Percentiles rank a stretch among this genome's conserved stretches.
phyloP scores from a whole-genome alignment of 2,888 invertebrate genomes.

The Yponomeuta evonymella region DNA sequence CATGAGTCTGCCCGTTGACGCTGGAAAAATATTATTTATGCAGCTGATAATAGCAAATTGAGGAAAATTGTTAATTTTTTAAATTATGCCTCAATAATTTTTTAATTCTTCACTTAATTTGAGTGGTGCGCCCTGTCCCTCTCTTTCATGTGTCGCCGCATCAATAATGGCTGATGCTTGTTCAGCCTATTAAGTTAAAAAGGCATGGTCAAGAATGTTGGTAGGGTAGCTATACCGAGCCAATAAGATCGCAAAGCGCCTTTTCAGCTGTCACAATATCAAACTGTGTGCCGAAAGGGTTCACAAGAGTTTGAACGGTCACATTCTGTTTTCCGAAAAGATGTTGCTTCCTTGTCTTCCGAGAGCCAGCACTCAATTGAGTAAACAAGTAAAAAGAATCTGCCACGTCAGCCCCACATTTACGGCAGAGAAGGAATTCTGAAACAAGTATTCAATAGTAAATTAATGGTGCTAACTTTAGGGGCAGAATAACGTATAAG shows the following conservation, averaged over 20 bases:
- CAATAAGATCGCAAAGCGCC: slow-evolving; percentile 72
- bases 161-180: too few species aligned
- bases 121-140: too few species aligned
- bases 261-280: slow-evolving; percentile 69
- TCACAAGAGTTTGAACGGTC: slow-evolving; percentile 72
- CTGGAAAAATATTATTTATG: slow-evolving; percentile 35
- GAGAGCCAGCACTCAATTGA: slow-evolving; percentile 68
- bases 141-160: too few species aligned
- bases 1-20: slow-evolving; percentile 76
- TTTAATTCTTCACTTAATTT: too few species aligned
- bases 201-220: too few species aligned
- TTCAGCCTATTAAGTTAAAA: too few species aligned
- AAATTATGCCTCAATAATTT: too few species aligned
- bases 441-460: slow-evolving; percentile 29
- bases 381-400: slow-evolving; percentile 70
- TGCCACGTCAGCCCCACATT: slow-evolving; percentile 76
- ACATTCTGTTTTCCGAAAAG: slow-evolving; percentile 72
- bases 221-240: slow-evolving; percentile 42
- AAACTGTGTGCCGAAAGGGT: slow-evolving; percentile 73
- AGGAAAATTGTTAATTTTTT: too few species aligned
- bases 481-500: background rate
- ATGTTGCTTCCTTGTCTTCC: slow-evolving; percentile 61
- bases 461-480: background rate
- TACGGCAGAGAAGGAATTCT: slow-evolving; percentile 76
- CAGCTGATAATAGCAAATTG: too few species aligned